phyloP scores from a whole-genome alignment of 2,888 invertebrate genomes.

The Ceraclea dissimilis region DNA sequence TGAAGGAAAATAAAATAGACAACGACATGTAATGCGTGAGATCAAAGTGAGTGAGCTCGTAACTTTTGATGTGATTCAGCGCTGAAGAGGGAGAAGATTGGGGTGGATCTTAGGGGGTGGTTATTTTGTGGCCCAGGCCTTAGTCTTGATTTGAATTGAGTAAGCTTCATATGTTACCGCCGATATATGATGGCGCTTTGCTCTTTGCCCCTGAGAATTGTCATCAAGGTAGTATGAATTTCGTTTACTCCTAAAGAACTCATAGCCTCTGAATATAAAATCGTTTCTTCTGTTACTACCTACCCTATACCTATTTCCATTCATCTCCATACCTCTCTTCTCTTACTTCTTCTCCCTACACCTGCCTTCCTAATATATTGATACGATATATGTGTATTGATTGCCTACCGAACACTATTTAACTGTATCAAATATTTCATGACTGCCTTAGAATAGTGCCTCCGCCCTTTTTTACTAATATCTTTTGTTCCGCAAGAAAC shows the following conservation, averaged over 20 bases:
- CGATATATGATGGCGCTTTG: conserved; percentile 15
- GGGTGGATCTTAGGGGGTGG: conserved; percentile 13
- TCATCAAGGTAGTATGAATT: conserved; percentile 19
- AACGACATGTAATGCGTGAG: neutral
- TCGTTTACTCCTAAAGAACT: conserved; percentile 16
- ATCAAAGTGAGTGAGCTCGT: conserved; percentile 1
- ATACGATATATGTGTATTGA: too few relatives aligned
- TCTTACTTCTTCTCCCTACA: too few relatives aligned
- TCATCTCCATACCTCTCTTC: too few relatives aligned
- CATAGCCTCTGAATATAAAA: conserved; percentile 16
- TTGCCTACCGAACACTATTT: too few relatives aligned
- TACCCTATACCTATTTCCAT: too few relatives aligned
- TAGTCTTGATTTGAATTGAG: conserved; percentile 26
- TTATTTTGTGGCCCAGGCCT: conserved; percentile 21
- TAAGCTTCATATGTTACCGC: conserved; percentile 25
- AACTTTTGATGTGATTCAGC: conserved; percentile 2
- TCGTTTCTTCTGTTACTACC: neutral
- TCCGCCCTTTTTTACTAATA: too few relatives aligned
- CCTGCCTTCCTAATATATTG: too few relatives aligned
- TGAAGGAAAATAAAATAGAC: neutral
- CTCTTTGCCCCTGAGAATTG: conserved; percentile 15
- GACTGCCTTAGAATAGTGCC: too few relatives aligned
- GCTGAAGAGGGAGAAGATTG: conserved; percentile 1
- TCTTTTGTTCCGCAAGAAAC: too few relatives aligned
- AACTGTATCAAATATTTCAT: too few relatives aligned